Base-by-base conservation (phyloP, 2,888 invertebrate species). In the Andrena bucephala region DNA sequence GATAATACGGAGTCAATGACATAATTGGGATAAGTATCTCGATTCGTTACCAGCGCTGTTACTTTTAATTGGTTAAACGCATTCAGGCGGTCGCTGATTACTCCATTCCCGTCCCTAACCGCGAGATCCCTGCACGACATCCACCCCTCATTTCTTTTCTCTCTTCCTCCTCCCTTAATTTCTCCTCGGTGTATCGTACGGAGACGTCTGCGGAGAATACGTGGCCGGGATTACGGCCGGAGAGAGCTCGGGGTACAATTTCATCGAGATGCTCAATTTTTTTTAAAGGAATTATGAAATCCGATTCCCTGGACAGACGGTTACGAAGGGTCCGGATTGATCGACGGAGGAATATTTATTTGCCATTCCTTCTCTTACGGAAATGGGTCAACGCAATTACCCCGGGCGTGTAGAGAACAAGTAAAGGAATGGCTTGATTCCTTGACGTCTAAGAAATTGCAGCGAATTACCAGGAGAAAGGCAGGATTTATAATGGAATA, bases 1-100 rank as follows among this genome's bases (percentile, higher is more conserved):
- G 50, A 42, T 52, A 80, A 71, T 71, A 54, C 48, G 54, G 33
- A 79, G 54, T 54, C 80, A 71, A 79, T 67, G 80, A 79, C 33
- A 13, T 54, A 67, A 81, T 80, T 80, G 54, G 27, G 3, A n/a
- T 27, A 29, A 60, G 48, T 20, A 27, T 8, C 13, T 1, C 31
- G 20, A 31, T 60, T 48, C 70, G 20, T 70, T 50, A 57, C 20
- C 2, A 7, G n/a, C 6, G 31, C 24, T 65, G 33, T 31, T 33
- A 3, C 13, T 63, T 68, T 52, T 24, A 60, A 62, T 62, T 29
- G 50, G 63, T n/a, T 71, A 50, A 60, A 20, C 29, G 42, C 16
- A 6, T 24, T n/a, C 36, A 10, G 52, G 2, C 57, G 10, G 60
- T 50, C 65, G 13, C 33, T 10, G 57, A 29, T 50, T 33, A 65